Percentiles rank a stretch among this genome's conserved stretches.
phyloP scores from a whole-genome alignment of 2,113 vertebrate genomes.

The Junco hyemalis region DNA sequence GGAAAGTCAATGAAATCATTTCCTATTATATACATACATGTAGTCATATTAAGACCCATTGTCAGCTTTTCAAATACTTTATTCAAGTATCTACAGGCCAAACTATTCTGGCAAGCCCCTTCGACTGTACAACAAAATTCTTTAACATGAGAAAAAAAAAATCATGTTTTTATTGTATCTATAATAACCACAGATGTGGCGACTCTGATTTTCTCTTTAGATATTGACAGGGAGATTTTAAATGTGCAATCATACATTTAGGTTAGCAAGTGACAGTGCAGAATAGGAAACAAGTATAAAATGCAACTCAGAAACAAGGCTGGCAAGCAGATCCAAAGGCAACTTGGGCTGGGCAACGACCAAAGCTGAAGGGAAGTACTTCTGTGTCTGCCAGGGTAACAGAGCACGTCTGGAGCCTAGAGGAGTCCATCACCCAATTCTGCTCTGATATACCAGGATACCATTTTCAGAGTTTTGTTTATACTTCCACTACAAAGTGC shows the following conservation, averaged over 20 bases:
- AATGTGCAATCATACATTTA: background rate
- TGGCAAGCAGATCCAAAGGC: background rate
- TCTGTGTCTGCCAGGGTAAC: background rate
- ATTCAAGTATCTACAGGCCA: background rate
- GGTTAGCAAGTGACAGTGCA: background rate
- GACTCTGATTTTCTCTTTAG: background rate
- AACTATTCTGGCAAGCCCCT: background rate
- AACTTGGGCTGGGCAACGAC: fast-evolving
- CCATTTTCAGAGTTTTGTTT: background rate
- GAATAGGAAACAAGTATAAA: background rate
- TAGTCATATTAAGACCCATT: background rate
- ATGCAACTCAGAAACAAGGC: background rate
- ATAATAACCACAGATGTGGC: background rate
- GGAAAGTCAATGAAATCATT: background rate
- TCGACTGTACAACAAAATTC: background rate
- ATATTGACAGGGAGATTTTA: background rate
- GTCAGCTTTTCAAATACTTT: background rate
- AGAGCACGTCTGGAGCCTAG: background rate
- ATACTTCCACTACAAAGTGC: background rate
- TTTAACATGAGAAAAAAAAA: background rate
- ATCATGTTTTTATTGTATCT: fast-evolving
- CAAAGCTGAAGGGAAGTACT: background rate
- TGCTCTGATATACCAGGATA: background rate
- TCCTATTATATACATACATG: background rate
- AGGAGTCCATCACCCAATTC: background rate